phyloP scores from a whole-genome alignment of 2,797 vertebrate species.

The Lacerta viridis region DNA sequence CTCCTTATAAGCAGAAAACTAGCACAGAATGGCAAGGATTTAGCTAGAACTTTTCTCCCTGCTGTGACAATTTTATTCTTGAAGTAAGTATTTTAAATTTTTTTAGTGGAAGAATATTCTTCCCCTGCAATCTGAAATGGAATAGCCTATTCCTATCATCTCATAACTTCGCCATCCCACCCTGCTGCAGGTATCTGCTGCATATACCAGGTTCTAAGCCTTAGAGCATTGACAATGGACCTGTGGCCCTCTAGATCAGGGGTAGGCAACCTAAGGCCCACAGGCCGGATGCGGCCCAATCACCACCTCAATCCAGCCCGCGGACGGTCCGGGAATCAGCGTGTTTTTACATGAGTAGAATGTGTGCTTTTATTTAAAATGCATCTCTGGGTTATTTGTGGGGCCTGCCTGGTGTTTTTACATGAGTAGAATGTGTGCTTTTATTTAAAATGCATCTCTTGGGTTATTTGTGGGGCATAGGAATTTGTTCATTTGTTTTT shows the following conservation, averaged over 20 bases:
- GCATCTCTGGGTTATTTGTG: no score
- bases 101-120: background rate
- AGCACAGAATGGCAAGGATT: background rate
- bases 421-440: no score
- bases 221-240: background rate
- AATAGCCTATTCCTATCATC: background rate
- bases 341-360: no score
- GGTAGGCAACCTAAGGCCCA: no score
- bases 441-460: no score
- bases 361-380: no score
- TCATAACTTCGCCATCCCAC: background rate
- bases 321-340: no score
- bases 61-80: background rate
- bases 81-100: background rate
- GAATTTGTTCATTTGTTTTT: no score
- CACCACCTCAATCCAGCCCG: no score
- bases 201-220: background rate
- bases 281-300: no score
- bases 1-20: background rate
- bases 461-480: no score
- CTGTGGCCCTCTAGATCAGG: background rate
- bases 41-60: background rate
- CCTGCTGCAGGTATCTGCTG: background rate
- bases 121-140: background rate
- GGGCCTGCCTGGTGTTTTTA: no score